Conservation (phyloP, 2,797 vertebrate species). For the Perodicticus potto region DNA sequence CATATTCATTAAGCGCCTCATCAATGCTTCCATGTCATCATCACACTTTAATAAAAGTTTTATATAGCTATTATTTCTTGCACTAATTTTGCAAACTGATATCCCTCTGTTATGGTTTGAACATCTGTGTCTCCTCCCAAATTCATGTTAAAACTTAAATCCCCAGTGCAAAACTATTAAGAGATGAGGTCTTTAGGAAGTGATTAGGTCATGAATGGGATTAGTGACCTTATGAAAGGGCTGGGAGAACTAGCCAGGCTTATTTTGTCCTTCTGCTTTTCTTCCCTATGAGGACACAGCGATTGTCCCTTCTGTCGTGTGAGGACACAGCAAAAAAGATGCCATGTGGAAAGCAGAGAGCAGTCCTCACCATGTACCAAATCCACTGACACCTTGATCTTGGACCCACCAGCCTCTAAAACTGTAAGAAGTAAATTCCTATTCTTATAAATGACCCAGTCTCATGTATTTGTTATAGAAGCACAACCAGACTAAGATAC, state of each 20-base stretch:
- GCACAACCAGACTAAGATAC: background rate
- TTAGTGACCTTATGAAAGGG: background rate
- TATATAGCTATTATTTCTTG: background rate
- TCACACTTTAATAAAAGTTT: background rate
- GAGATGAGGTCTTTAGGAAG: background rate
- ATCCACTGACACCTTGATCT: background rate
- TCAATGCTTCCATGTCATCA: background rate
- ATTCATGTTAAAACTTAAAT: slow-evolving; percentile 5
- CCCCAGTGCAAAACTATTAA: background rate
- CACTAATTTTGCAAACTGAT: background rate
- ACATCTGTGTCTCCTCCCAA: background rate
- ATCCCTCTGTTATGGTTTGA: background rate
- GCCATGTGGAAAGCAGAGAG: background rate
- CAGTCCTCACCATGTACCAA: background rate
- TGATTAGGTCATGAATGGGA: background rate
- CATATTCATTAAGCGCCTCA: background rate
- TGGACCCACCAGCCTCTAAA: background rate
- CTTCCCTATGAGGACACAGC: background rate
- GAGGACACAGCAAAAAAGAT: background rate
- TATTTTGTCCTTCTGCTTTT: background rate
- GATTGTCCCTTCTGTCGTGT: background rate
- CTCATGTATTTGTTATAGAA: background rate
- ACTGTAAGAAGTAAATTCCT: background rate
- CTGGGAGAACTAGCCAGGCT: background rate
- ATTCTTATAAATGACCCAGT: background rate